Base-by-base conservation (phyloP, 2,113 vertebrate species). In the Campylorhamphus procurvoides region DNA sequence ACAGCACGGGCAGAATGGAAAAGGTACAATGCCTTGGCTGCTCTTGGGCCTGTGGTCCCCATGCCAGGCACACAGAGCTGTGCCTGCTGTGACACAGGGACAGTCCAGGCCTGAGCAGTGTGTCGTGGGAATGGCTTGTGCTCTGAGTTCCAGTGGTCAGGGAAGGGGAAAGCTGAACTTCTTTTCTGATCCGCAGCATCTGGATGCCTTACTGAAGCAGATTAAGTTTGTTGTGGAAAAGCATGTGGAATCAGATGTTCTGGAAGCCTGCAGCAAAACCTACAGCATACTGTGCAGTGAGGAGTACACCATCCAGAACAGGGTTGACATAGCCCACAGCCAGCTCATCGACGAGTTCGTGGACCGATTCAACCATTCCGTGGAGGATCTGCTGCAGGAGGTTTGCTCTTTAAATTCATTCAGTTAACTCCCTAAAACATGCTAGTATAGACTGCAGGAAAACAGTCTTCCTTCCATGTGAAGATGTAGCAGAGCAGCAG, bases 201-300 rank as follows among this genome's bases (percentile, higher is more conserved):
- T 99, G 93, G 99, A 99, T 82, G 99, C 98, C 84, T 97, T 99
- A 96, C 98, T 99, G 97, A 99, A 99, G 96, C 99, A 99, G 97
- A 99, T 99, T 66, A 98, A 99, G 52, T 98, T 99, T 96, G 99
- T 99, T 94, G 99, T 99, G 97, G 99, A 99, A 93, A 99, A 99
- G 96, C 99, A 99, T 18, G 99, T 99, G 20, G 99, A 99, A 92
- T 98, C 98, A 6, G 99, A 99, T 87, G 99, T 99, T 84, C 97
- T 99, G 6, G 99, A 99, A 98, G 99, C 99, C 67, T 99, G 99
- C 98, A 99, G 99, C 95, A 99, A 99, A 98, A 99, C 99, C 33
- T 99, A 99, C 97, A 99, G 99, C 97, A 99, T 99, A 92, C 98
- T 99, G 79, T 99, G 99, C 97, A 99, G 99, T 40, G 99, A 99